Evolutionary conservation across 2,797 vertebrate genomes (phyloP).

Genomic region (Enteromius paludinosus): DNA sequence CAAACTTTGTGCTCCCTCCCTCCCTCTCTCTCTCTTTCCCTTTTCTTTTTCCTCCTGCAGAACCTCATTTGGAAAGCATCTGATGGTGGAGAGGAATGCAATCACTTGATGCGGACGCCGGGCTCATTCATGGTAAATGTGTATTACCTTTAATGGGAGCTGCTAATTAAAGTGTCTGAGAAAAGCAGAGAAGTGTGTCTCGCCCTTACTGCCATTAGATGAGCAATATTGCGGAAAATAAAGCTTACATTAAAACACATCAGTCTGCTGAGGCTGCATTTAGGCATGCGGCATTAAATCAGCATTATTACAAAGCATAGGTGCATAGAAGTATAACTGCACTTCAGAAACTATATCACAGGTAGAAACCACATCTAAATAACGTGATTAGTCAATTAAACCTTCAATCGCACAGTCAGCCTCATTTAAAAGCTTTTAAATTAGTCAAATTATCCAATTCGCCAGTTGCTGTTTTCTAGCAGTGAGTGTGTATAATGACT

Average conservation of each 20-base stretch:
- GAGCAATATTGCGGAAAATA: conserved; percentile 54
- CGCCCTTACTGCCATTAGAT: conserved; percentile 22
- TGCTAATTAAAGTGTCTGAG: conserved; percentile 58
- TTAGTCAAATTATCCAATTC: conserved; percentile 50
- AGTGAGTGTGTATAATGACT: conserved; percentile 39
- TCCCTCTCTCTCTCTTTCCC: not conserved
- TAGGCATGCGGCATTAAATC: conserved; percentile 31
- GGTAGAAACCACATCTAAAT: conserved; percentile 10
- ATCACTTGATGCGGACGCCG: conserved; percentile 30
- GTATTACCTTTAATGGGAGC: conserved; percentile 56
- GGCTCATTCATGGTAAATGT: conserved; percentile 35
- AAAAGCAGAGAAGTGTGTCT: conserved; percentile 28
- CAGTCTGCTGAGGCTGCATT: conserved; percentile 34
- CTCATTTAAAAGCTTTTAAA: conserved; percentile 50
- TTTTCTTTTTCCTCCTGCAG: conserved; percentile 7
- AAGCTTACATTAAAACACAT: conserved; percentile 38
- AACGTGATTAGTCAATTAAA: conserved; percentile 28
- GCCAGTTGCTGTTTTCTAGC: conserved; percentile 14
- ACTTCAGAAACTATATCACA: conserved; percentile 10
- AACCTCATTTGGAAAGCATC: conserved; percentile 38
- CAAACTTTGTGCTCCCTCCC: conserved; percentile 29
- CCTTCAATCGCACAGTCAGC: conserved; percentile 15
- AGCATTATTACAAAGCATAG: conserved; percentile 30
- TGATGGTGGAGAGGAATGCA: conserved; percentile 28
- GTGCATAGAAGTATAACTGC: not conserved